Evolutionary conservation across 2,113 vertebrate species (phyloP).

Genomic region (Thymallus thymallus): DNA sequence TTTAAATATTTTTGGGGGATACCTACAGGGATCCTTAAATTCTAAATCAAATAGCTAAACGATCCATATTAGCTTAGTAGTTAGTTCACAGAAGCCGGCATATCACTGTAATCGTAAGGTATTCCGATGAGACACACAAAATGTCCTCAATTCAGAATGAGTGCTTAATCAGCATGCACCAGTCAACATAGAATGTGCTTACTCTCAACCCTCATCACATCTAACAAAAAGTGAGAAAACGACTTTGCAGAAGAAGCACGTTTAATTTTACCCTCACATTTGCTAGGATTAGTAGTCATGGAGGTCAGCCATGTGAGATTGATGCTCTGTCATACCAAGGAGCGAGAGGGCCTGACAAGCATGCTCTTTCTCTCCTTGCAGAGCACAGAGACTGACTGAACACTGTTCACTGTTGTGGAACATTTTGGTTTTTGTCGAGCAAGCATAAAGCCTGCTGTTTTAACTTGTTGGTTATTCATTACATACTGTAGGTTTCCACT

Average conservation of each 20-base stretch:
- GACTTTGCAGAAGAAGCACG: slow-evolving; percentile 7
- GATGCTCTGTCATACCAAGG: slow-evolving; percentile 19
- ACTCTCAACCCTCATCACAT: neutral
- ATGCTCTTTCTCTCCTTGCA: slow-evolving; percentile 14
- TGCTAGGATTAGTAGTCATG: slow-evolving; percentile 19
- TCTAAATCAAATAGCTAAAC: too few species aligned
- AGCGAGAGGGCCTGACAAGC: neutral
- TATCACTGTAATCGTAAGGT: neutral
- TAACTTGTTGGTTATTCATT: too few species aligned
- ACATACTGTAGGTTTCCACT: too few species aligned
- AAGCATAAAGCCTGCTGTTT: slow-evolving; percentile 2
- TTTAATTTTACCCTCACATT: slow-evolving; percentile 20
- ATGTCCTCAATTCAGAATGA: neutral
- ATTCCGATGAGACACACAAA: slow-evolving; percentile 23
- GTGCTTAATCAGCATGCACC: neutral
- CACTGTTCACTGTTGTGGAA: slow-evolving; percentile 10
- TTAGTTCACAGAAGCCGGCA: too few species aligned
- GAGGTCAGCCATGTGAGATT: neutral
- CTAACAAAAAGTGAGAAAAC: neutral
- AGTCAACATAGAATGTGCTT: neutral
- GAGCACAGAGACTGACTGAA: neutral
- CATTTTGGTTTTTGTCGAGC: slow-evolving; percentile 26
- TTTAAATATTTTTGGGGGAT: too few species aligned
- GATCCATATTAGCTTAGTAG: too few species aligned
- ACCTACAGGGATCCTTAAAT: too few species aligned